Conservation (phyloP, 2,113 vertebrate species). For the Ranitomeya imitator region DNA sequence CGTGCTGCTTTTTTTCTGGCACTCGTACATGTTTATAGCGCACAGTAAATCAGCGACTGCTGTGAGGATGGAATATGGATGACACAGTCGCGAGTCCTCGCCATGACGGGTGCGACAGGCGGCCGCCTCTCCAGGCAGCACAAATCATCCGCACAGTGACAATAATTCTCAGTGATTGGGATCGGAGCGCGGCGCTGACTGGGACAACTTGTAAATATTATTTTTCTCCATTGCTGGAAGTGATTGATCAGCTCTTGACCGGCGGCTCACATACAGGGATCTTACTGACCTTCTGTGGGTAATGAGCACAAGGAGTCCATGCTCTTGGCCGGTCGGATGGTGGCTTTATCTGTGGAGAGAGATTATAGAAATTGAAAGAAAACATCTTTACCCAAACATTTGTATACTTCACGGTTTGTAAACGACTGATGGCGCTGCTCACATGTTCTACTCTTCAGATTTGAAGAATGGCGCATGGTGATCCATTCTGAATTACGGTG, state of each 20-base stretch:
- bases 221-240: neutral
- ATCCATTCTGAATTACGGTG: too few relatives aligned
- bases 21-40: neutral
- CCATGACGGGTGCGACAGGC: neutral
- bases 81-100: neutral
- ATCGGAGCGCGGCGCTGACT: neutral
- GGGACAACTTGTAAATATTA: neutral
- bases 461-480: too few relatives aligned
- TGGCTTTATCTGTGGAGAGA: constrained; percentile 83
- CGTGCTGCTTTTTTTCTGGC: neutral
- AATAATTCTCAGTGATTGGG: neutral
- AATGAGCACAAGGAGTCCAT: constrained; percentile 96
- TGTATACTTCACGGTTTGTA: neutral
- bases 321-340: constrained; percentile 92
- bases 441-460: too few relatives aligned
- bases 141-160: neutral
- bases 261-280: neutral
- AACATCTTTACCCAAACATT: neutral
- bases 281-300: constrained; percentile 84
- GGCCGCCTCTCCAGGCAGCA: neutral
- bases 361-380: neutral
- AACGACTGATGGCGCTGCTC: too few relatives aligned
- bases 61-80: neutral
- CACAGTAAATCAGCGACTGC: neutral
- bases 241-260: neutral